phyloP scores from a whole-genome alignment of 2,113 vertebrate species.

The Fregata magnificens region DNA sequence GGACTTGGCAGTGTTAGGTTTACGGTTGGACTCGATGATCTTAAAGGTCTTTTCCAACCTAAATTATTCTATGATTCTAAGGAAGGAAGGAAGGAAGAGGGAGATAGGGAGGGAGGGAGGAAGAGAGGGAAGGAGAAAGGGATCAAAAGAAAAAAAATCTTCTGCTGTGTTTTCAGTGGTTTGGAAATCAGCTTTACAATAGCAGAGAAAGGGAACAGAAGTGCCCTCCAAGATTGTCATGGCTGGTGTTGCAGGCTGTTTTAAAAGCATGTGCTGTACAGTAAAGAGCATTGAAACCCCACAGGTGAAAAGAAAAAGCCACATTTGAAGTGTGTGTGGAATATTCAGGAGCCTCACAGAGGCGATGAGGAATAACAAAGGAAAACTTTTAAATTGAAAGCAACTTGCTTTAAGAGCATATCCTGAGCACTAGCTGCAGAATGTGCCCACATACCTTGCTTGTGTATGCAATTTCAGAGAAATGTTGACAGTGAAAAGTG shows the following conservation, averaged over 20 bases:
- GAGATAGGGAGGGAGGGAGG: not conserved
- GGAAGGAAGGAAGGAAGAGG: not conserved
- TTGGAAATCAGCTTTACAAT: not conserved
- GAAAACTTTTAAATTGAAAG: not conserved
- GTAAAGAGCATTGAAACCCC: not conserved
- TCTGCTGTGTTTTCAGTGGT: not conserved
- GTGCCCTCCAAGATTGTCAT: not conserved
- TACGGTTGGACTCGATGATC: no score
- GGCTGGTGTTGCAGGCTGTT: not conserved
- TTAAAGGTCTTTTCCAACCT: not conserved
- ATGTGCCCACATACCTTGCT: not conserved
- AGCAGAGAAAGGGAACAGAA: not conserved
- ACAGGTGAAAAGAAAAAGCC: not conserved
- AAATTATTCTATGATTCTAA: not conserved
- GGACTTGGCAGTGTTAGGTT: not conserved
- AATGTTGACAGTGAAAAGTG: constrained; percentile 27
- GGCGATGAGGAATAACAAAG: not conserved
- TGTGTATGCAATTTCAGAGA: constrained; percentile 7
- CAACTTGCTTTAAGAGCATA: not conserved
- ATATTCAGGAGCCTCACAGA: not conserved
- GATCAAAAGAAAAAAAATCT: not conserved
- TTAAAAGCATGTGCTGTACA: not conserved
- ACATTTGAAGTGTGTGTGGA: not conserved
- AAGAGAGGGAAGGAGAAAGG: not conserved
- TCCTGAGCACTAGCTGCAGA: not conserved